phyloP scores from a whole-genome alignment of 2,888 invertebrate genomes.

The Andrena praecox region DNA sequence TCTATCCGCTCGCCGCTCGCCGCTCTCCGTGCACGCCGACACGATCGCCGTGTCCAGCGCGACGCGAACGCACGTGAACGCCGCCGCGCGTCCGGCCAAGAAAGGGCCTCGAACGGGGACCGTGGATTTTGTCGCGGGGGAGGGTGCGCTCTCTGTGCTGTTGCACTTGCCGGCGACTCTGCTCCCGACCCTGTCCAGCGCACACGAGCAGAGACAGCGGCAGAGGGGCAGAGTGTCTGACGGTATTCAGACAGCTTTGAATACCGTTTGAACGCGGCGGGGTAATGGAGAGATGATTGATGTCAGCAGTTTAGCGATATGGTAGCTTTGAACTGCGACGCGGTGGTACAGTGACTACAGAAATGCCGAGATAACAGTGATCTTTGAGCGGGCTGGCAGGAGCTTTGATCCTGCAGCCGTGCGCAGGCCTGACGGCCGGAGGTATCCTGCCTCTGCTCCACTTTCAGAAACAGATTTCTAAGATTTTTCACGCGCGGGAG shows the following conservation, averaged over 20 bases:
- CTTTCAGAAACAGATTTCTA: background rate
- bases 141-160: constrained; percentile 8
- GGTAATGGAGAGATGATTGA: constrained; percentile 51
- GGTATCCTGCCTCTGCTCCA: background rate
- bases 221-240: constrained; percentile 17
- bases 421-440: background rate
- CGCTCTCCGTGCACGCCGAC: background rate
- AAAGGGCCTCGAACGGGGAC: background rate
- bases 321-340: constrained; percentile 31
- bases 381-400: constrained; percentile 6
- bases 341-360: constrained; percentile 32
- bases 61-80: background rate
- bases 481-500: background rate
- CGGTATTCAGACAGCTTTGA: constrained; percentile 39
- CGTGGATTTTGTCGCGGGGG: constrained; percentile 17
- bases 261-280: constrained; percentile 42
- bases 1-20: background rate
- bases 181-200: constrained; percentile 26
- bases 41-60: background rate
- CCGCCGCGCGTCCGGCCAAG: background rate
- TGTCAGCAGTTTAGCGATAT: constrained; percentile 55
- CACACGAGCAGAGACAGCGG: background rate
- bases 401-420: constrained; percentile 19
- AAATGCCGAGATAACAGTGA: constrained; percentile 40
- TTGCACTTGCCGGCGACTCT: constrained; percentile 25